phyloP scores from a whole-genome alignment of 2,113 vertebrate species.

The Nicator chloris region DNA sequence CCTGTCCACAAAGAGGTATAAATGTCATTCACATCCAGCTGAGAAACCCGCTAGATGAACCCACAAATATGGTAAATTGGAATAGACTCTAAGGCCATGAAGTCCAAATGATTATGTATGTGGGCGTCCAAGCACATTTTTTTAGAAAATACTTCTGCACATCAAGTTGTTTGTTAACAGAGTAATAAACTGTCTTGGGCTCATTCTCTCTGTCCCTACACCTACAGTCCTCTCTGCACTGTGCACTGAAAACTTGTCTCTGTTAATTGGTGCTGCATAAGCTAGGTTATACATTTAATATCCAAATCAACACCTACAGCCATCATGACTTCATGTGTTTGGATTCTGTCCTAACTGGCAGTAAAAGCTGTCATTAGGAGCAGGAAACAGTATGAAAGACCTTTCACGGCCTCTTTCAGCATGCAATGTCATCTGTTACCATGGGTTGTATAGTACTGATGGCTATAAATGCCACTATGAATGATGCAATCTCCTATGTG shows the following conservation, averaged over 20 bases:
- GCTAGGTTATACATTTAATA: slow-evolving; percentile 48
- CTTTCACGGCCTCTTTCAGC: slow-evolving; percentile 70
- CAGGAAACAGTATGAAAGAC: slow-evolving; percentile 66
- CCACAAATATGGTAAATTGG: not conserved
- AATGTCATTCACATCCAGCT: not conserved
- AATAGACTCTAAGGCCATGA: not conserved
- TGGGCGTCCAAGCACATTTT: not conserved
- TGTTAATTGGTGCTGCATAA: not conserved
- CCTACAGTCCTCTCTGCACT: not conserved
- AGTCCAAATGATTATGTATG: not conserved
- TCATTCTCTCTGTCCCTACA: not conserved
- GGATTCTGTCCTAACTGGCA: slow-evolving; percentile 68
- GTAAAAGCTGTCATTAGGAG: slow-evolving; percentile 66
- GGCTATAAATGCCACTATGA: slow-evolving; percentile 70
- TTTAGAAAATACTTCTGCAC: not conserved
- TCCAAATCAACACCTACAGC: slow-evolving; percentile 63
- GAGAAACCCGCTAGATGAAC: not conserved
- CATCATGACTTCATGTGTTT: slow-evolving; percentile 59
- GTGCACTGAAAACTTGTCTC: not conserved
- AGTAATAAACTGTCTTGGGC: not conserved
- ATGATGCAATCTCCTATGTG: slow-evolving; percentile 68
- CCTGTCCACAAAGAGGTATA: not conserved
- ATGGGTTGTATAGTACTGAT: slow-evolving; percentile 67
- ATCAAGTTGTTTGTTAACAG: not conserved
- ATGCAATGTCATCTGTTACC: slow-evolving; percentile 72